A percentile compares a stretch with the other conserved stretches of the same genome.
Conservation (phyloP, 2,797 vertebrate species). For the Xenentodon cancila region DNA sequence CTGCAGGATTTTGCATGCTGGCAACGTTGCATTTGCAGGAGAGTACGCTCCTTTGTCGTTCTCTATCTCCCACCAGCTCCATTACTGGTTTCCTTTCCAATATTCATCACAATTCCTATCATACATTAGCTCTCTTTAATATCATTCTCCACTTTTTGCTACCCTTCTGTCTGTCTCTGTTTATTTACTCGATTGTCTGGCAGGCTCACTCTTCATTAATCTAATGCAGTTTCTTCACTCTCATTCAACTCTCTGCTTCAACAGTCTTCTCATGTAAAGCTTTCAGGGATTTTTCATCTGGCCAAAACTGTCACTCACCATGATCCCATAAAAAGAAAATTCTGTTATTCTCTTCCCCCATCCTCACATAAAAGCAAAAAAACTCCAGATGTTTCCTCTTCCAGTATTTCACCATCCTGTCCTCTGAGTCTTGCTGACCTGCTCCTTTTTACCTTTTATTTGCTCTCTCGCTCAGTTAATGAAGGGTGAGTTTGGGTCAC, state of each 20-base stretch:
- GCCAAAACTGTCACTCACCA: slow-evolving; percentile 58
- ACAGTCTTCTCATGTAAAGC: slow-evolving; percentile 55
- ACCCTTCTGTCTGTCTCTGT: slow-evolving; percentile 20
- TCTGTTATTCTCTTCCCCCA: no score
- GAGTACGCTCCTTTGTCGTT: slow-evolving; percentile 60
- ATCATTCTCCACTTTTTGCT: slow-evolving; percentile 16
- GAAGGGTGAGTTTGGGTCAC: slow-evolving; percentile 34
- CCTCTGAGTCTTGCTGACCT: slow-evolving; percentile 14
- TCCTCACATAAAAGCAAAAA: slow-evolving; percentile 31
- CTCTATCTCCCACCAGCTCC: slow-evolving; percentile 33
- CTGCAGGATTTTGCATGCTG: slow-evolving; percentile 69
- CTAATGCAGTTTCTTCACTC: slow-evolving; percentile 61
- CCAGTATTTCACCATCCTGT: slow-evolving; percentile 13
- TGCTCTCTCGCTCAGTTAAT: slow-evolving; percentile 36
- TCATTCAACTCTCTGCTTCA: slow-evolving; percentile 53
- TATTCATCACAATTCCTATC: slow-evolving; percentile 50
- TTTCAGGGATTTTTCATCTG: slow-evolving; percentile 26
- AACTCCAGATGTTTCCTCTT: slow-evolving; percentile 8
- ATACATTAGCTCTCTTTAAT: slow-evolving; percentile 46
- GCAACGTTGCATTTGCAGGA: slow-evolving; percentile 62
- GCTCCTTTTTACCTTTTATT: slow-evolving; percentile 7
- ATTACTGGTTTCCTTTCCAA: slow-evolving; percentile 24
- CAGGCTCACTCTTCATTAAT: slow-evolving; percentile 63
- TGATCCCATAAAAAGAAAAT: slow-evolving; percentile 42
- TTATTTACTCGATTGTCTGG: slow-evolving; percentile 44